Percentiles rank a stretch among this genome's conserved stretches.
Evolutionary conservation across 2,113 vertebrate species (phyloP).

Genomic region (Gymnocephalus cernua): DNA sequence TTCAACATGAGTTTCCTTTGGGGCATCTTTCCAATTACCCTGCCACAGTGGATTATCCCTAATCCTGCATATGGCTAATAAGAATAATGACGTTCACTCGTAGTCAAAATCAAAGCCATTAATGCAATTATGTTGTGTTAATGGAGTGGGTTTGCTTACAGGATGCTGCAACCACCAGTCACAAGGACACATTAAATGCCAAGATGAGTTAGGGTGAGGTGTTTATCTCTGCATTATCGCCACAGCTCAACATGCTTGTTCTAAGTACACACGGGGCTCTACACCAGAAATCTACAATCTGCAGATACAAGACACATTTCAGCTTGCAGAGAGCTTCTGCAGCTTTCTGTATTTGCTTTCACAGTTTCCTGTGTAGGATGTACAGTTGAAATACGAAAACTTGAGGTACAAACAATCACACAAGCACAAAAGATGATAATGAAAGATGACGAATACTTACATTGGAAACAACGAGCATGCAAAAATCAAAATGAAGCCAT

Average conservation of each 20-base stretch:
- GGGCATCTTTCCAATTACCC: slow-evolving; percentile 83
- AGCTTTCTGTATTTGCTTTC: not conserved
- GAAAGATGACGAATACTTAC: slow-evolving; percentile 78
- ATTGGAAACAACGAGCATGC: slow-evolving; percentile 74
- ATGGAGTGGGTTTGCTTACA: slow-evolving; percentile 59
- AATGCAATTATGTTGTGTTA: slow-evolving; percentile 68
- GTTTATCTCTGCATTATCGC: slow-evolving; percentile 16
- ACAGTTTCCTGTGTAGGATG: not conserved
- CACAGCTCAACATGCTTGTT: not conserved
- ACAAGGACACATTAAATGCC: slow-evolving; percentile 35
- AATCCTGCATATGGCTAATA: slow-evolving; percentile 84
- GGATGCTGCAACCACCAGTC: slow-evolving; percentile 38
- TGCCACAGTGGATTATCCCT: slow-evolving; percentile 80
- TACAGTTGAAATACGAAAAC: not conserved
- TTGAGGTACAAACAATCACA: slow-evolving; percentile 21
- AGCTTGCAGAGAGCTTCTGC: not conserved
- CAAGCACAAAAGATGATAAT: slow-evolving; percentile 30
- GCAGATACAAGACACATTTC: not conserved
- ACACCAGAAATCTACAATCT: not conserved
- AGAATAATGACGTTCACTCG: slow-evolving; percentile 78
- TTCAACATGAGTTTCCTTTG: slow-evolving; percentile 77
- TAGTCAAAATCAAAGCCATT: slow-evolving; percentile 79
- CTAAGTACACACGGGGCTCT: not conserved
- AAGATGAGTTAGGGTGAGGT: not conserved
- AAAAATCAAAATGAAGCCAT: slow-evolving; percentile 79